A percentile compares a stretch with the other conserved stretches of the same genome.
Evolutionary conservation across 2,888 invertebrate genomes (phyloP).

Genomic region (Brachyptera risi): DNA sequence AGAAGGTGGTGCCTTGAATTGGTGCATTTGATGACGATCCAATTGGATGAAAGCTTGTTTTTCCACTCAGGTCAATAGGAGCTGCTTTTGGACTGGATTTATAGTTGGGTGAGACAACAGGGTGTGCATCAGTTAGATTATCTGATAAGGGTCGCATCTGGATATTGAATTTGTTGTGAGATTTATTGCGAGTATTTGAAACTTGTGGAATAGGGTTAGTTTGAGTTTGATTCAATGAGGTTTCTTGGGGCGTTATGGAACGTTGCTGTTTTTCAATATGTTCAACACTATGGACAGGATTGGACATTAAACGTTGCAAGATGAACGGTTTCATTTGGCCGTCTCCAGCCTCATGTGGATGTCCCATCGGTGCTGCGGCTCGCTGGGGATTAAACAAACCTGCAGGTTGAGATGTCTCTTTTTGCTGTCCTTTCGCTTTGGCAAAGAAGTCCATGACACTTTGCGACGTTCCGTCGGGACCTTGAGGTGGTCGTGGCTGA

Average conservation of each 20-base stretch:
- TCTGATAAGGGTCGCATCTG: background rate
- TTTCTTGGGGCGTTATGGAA: conserved; percentile 59
- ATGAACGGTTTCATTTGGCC: conserved; percentile 47
- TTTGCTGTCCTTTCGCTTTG: conserved; percentile 54
- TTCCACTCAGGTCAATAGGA: conserved; percentile 21
- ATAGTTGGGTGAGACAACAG: conserved; percentile 32
- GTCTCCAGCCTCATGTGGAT: conserved; percentile 29
- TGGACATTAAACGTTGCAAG: conserved; percentile 77
- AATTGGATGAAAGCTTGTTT: conserved; percentile 51
- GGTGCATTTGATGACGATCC: conserved; percentile 48
- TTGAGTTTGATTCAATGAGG: background rate
- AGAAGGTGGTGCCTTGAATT: background rate
- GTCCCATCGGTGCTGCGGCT: conserved; percentile 10
- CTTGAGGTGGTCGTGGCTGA: conserved; percentile 22
- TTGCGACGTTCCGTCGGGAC: conserved; percentile 64
- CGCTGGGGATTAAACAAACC: conserved; percentile 21
- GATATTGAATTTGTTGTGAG: background rate
- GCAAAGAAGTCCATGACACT: conserved; percentile 88
- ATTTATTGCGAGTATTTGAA: background rate
- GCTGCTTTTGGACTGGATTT: conserved; percentile 23
- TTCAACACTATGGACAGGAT: conserved; percentile 78
- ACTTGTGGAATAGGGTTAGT: background rate
- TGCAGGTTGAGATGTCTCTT: conserved; percentile 21
- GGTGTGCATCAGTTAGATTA: background rate
- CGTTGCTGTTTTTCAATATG: conserved; percentile 85